phyloP scores from a whole-genome alignment of 2,888 invertebrate species.

The Heliconius ismenius region DNA sequence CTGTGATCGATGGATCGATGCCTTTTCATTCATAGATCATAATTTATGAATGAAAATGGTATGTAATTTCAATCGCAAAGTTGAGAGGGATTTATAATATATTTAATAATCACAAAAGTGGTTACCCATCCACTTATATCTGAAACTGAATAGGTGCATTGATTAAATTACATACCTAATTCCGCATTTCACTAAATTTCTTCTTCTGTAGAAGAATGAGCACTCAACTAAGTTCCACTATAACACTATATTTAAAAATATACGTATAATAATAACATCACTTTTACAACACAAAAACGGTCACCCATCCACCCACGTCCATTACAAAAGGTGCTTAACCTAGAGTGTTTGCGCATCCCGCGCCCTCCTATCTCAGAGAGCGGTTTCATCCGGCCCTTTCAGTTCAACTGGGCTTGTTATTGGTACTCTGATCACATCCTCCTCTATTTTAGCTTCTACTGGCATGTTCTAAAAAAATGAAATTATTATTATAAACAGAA shows the following conservation, averaged over 20 bases:
- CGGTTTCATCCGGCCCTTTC: conserved; percentile 68
- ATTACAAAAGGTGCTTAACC: not conserved
- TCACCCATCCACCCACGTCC: conserved; percentile 12
- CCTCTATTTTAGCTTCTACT: conserved; percentile 69
- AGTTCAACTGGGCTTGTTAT: conserved; percentile 57
- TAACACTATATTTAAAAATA: not conserved
- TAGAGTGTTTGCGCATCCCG: conserved; percentile 44
- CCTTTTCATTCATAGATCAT: too few species aligned
- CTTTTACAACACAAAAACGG: conserved; percentile 1
- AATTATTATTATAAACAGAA: not conserved
- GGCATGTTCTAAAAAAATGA: conserved; percentile 67
- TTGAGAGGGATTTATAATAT: too few species aligned
- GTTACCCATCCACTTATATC: not conserved
- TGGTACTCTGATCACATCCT: conserved; percentile 68
- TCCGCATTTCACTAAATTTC: too few species aligned
- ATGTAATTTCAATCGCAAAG: too few species aligned
- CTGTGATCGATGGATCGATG: too few species aligned
- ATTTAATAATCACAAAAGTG: not conserved
- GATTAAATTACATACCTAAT: not conserved
- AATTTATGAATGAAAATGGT: too few species aligned
- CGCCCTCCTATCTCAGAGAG: conserved; percentile 65
- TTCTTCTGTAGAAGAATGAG: too few species aligned
- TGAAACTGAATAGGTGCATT: not conserved
- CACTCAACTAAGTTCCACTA: not conserved
- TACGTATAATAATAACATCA: not conserved